phyloP scores from a whole-genome alignment of 2,797 vertebrate species.

The Lithobates pipiens region DNA sequence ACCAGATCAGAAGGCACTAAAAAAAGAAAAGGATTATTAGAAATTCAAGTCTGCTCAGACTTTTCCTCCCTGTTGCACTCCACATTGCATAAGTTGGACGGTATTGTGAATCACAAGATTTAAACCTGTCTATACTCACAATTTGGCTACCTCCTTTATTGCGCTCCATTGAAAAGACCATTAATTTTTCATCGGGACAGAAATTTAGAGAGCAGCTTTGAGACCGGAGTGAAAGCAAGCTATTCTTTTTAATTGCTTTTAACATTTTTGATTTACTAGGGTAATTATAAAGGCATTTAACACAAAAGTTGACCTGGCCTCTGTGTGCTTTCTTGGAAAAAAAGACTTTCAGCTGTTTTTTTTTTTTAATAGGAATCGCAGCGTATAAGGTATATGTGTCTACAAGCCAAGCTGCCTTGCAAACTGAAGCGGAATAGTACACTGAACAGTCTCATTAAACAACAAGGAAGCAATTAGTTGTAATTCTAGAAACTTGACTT shows the following conservation, averaged over 20 bases:
- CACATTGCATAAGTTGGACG: not conserved
- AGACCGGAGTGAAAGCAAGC: not conserved
- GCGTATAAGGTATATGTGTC: not conserved
- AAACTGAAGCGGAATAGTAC: conserved; percentile 11
- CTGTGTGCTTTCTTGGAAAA: not conserved
- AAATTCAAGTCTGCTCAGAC: conserved; percentile 9
- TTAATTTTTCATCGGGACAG: conserved; percentile 24
- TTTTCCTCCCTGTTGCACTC: not conserved
- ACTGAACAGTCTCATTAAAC: conserved; percentile 22
- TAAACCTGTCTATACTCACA: conserved; percentile 1
- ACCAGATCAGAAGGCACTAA: not conserved
- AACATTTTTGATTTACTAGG: conserved; percentile 21
- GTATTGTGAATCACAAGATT: not conserved
- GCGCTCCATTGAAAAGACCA: not conserved
- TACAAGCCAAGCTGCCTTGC: not conserved
- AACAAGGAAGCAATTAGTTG: conserved; percentile 22
- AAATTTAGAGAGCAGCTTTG: conserved; percentile 8
- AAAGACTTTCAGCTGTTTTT: too few species aligned
- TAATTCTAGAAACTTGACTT: conserved; percentile 19
- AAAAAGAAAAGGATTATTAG: not conserved
- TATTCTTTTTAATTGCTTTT: conserved; percentile 37
- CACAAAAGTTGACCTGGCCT: not conserved
- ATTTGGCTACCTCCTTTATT: too few species aligned
- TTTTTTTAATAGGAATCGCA: not conserved
- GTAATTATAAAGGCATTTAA: conserved; percentile 18